phyloP scores from a whole-genome alignment of 2,113 vertebrate species.

The Trinectes maculatus region DNA sequence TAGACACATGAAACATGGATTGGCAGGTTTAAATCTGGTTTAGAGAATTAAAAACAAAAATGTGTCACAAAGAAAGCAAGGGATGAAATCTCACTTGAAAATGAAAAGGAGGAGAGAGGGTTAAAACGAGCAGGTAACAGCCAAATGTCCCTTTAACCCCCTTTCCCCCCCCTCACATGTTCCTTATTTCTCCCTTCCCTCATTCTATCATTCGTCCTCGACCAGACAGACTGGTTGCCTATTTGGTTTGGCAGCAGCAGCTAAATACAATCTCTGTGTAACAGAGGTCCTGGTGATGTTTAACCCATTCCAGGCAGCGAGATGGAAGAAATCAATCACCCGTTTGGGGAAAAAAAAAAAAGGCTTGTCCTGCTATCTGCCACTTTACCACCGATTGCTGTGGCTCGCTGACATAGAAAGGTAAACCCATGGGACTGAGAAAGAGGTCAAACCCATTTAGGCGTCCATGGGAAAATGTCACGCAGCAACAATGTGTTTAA shows the following conservation, averaged over 20 bases:
- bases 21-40: slow-evolving; percentile 11
- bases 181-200: slow-evolving; percentile 1
- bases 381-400: slow-evolving; percentile 45
- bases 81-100: slow-evolving; percentile 22
- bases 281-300: slow-evolving; percentile 65
- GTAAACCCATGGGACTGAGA: slow-evolving; percentile 42
- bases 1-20: slow-evolving; percentile 13
- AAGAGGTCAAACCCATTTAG: slow-evolving; percentile 66
- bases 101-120: not conserved
- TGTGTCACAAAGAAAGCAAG: slow-evolving; percentile 5
- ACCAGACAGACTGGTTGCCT: slow-evolving; percentile 71
- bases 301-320: slow-evolving; percentile 70
- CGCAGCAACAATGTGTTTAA: slow-evolving; percentile 34
- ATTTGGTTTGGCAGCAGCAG: slow-evolving; percentile 74
- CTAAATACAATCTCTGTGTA: slow-evolving; percentile 75
- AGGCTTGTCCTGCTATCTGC: slow-evolving; percentile 38
- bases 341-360: slow-evolving; percentile 24
- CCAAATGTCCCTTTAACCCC: slow-evolving; percentile 13
- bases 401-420: slow-evolving; percentile 43
- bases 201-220: slow-evolving; percentile 13
- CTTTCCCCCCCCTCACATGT: not conserved
- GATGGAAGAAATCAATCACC: slow-evolving; percentile 68
- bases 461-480: slow-evolving; percentile 40
- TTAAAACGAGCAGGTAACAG: slow-evolving; percentile 20
- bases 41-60: slow-evolving; percentile 16